These are phyloP conservation scores for Danio albolineatus DNA, from an alignment of 2,797 vertebrate genomes.

Conservation along the genomic window DNA sequence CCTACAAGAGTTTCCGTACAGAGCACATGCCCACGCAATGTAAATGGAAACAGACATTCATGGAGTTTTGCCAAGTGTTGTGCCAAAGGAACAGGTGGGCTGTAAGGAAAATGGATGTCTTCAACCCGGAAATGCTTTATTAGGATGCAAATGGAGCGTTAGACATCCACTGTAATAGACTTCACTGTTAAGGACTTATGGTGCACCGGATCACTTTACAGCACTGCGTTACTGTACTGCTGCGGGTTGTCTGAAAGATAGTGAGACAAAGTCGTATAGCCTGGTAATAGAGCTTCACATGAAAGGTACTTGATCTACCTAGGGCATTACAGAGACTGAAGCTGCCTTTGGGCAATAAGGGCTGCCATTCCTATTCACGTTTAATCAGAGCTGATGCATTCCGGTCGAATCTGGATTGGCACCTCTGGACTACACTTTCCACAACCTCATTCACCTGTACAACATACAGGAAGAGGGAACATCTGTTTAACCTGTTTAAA, in stretches of 20 bases:
- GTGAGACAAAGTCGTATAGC: slow-evolving; percentile 21
- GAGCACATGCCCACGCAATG: neutral
- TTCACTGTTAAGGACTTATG: slow-evolving; percentile 18
- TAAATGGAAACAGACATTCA: slow-evolving; percentile 63
- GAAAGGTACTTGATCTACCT: slow-evolving; percentile 30
- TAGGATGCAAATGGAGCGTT: slow-evolving; percentile 19
- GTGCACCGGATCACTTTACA: slow-evolving; percentile 18
- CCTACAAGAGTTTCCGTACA: neutral
- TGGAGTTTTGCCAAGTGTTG: slow-evolving; percentile 67
- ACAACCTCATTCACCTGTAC: slow-evolving; percentile 6
- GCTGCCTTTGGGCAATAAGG: slow-evolving; percentile 23
- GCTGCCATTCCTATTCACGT: slow-evolving; percentile 30
- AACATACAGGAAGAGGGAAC: neutral
- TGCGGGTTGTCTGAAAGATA: slow-evolving; percentile 23
- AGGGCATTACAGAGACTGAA: slow-evolving; percentile 22
- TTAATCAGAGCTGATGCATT: slow-evolving; percentile 13
- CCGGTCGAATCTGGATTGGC: slow-evolving; percentile 11
- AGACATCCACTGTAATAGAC: slow-evolving; percentile 33
- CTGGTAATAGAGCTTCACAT: slow-evolving; percentile 27
- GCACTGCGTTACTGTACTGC: neutral
- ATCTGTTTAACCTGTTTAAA: neutral
- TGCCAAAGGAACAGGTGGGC: slow-evolving; percentile 80
- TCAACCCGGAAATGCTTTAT: slow-evolving; percentile 37
- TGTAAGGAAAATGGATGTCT: slow-evolving; percentile 60
- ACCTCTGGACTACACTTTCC: neutral